These are phyloP conservation scores for Cosmia pyralina DNA, from an alignment of 2,888 invertebrate genomes.

Conservation along the genomic window DNA sequence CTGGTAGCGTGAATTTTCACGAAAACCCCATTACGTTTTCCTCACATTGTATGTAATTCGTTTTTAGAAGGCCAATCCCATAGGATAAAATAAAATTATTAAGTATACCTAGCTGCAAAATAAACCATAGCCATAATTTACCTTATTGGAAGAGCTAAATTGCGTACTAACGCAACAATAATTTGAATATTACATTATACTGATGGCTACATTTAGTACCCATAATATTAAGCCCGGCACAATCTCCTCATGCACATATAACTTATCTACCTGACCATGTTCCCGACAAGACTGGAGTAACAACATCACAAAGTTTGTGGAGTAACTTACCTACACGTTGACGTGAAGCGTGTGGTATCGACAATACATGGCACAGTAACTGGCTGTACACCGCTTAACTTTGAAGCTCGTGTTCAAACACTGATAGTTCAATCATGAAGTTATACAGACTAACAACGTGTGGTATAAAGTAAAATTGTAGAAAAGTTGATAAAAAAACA, in stretches of 20 bases:
- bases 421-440: constrained; percentile 29
- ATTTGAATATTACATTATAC: constrained; percentile 5
- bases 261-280: neutral
- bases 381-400: constrained; percentile 31
- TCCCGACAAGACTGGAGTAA: constrained; percentile 1
- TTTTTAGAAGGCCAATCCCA: neutral
- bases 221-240: neutral
- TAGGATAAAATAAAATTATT: too few species aligned
- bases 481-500: too few species aligned
- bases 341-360: constrained; percentile 32
- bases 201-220: neutral
- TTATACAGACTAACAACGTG: constrained; percentile 2
- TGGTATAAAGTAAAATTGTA: too few species aligned
- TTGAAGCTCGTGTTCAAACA: constrained; percentile 32
- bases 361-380: constrained; percentile 32
- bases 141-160: neutral
- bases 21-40: neutral
- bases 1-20: too few species aligned
- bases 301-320: constrained; percentile 40
- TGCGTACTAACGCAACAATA: neutral
- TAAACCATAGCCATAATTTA: neutral
- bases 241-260: neutral
- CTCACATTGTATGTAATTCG: neutral
- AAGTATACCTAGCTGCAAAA: neutral
- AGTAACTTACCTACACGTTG: constrained; percentile 33